A percentile compares a stretch with the other conserved stretches of the same genome.
Evolutionary conservation across 2,888 invertebrate species (phyloP).

Genomic region (Tetragonisca angustula): DNA sequence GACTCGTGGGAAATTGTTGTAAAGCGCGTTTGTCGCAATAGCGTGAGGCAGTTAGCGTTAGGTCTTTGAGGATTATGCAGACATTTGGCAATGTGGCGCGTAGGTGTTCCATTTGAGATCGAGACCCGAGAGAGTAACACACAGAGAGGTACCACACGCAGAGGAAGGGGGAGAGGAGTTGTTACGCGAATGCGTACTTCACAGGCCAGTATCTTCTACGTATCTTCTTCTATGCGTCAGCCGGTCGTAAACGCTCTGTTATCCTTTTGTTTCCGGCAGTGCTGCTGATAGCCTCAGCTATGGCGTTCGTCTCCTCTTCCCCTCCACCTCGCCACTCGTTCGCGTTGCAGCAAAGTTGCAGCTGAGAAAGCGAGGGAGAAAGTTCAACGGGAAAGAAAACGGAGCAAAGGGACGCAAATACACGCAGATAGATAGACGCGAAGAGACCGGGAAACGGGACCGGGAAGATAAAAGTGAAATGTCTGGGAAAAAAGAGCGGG

Average conservation of each 20-base stretch:
- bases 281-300: constrained; percentile 64
- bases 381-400: constrained; percentile 26
- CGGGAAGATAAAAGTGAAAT: constrained; percentile 46
- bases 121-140: not conserved
- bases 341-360: constrained; percentile 27
- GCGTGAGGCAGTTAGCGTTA: not conserved
- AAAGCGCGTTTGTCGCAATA: too few relatives aligned
- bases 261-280: constrained; percentile 66
- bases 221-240: constrained; percentile 48
- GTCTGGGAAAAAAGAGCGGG: constrained; percentile 11
- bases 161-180: not conserved
- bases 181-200: constrained; percentile 24
- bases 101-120: not conserved
- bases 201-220: constrained; percentile 5
- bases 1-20: too few relatives aligned
- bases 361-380: constrained; percentile 21
- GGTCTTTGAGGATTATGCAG: not conserved
- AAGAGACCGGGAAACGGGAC: constrained; percentile 11
- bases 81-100: not conserved
- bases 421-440: not conserved
- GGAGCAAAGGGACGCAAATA: constrained; percentile 17
- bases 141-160: too few relatives aligned
- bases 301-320: constrained; percentile 18
- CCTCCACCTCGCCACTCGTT: not conserved
- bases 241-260: constrained; percentile 52